phyloP scores from a whole-genome alignment of 2,888 invertebrate genomes.

The Octodonta nipae region DNA sequence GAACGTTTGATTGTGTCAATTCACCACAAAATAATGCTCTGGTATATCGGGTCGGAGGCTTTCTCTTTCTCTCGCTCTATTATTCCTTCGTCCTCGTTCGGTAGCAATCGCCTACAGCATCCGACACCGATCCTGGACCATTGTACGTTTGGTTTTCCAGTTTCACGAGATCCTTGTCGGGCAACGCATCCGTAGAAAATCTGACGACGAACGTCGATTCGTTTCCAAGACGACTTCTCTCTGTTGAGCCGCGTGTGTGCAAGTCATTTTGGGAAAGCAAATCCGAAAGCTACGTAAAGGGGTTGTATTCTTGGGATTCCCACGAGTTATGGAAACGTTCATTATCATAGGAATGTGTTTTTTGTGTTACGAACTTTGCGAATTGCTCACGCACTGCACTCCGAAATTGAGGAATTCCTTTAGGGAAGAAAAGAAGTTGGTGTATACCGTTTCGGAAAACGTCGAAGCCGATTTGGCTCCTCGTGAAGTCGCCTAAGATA shows the following conservation, averaged over 20 bases:
- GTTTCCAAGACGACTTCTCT: too few relatives aligned
- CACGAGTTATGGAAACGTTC: slow-evolving; percentile 52
- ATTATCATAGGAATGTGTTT: slow-evolving; percentile 53
- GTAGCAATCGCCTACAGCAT: slow-evolving; percentile 20
- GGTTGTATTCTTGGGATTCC: too few relatives aligned
- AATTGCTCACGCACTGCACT: slow-evolving; percentile 44
- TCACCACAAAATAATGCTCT: too few relatives aligned
- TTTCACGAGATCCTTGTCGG: slow-evolving; percentile 16
- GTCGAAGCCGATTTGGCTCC: slow-evolving; percentile 10
- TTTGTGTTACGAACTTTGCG: slow-evolving; percentile 53
- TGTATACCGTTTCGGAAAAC: slow-evolving; percentile 28
- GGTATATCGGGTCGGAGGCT: too few relatives aligned
- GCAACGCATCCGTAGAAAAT: not conserved
- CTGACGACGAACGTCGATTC: slow-evolving; percentile 3
- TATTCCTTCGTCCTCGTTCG: slow-evolving; percentile 11
- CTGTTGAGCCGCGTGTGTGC: too few relatives aligned
- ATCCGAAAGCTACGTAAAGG: too few relatives aligned
- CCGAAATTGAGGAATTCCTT: slow-evolving; percentile 19
- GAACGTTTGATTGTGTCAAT: too few relatives aligned
- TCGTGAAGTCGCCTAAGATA: slow-evolving; percentile 5
- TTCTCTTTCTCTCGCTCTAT: slow-evolving; percentile 1
- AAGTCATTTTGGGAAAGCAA: too few relatives aligned
- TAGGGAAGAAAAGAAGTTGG: slow-evolving; percentile 9
- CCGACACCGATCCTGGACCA: slow-evolving; percentile 22
- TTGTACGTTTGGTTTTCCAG: slow-evolving; percentile 18